A percentile compares a stretch with the other conserved stretches of the same genome.
Evolutionary conservation across 2,888 invertebrate species (phyloP).

Genomic region (Hyposoter dolosus): DNA sequence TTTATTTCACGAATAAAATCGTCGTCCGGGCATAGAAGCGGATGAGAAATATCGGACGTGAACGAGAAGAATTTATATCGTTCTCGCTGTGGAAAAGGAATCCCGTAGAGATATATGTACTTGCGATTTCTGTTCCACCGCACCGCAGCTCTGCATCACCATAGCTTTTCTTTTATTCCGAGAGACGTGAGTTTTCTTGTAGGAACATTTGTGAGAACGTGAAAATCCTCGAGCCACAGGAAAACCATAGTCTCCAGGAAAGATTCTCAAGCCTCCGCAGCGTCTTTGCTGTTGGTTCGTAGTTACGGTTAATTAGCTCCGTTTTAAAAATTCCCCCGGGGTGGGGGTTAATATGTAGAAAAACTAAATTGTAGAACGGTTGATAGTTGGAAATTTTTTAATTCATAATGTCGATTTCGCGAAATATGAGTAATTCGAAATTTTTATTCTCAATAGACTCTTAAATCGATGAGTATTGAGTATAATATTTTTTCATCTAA

Average conservation of each 20-base stretch:
- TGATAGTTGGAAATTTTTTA: too few relatives aligned
- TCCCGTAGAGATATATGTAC: slow-evolving; percentile 68
- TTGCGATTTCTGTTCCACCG: slow-evolving; percentile 70
- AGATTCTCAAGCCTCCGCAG: background rate
- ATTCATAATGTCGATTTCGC: too few relatives aligned
- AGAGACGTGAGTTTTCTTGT: slow-evolving; percentile 48
- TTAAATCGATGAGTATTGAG: background rate
- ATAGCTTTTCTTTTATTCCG: slow-evolving; percentile 56
- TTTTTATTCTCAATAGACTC: too few relatives aligned
- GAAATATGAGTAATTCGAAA: too few relatives aligned
- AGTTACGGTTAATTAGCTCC: background rate
- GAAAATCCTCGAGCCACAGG: slow-evolving; percentile 1
- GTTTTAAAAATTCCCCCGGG: background rate
- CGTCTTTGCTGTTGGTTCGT: background rate
- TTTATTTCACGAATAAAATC: slow-evolving; percentile 47
- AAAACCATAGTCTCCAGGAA: slow-evolving; percentile 2
- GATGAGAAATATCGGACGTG: slow-evolving; percentile 69
- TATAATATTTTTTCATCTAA: background rate
- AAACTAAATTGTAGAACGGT: too few relatives aligned
- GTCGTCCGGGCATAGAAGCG: slow-evolving; percentile 58
- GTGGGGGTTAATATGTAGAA: background rate
- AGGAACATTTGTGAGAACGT: slow-evolving; percentile 22
- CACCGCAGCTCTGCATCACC: slow-evolving; percentile 69
- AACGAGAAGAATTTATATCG: slow-evolving; percentile 71
- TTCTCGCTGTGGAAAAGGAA: slow-evolving; percentile 58